phyloP scores from a whole-genome alignment of 2,113 vertebrate genomes.

The Hydropotes inermis region DNA sequence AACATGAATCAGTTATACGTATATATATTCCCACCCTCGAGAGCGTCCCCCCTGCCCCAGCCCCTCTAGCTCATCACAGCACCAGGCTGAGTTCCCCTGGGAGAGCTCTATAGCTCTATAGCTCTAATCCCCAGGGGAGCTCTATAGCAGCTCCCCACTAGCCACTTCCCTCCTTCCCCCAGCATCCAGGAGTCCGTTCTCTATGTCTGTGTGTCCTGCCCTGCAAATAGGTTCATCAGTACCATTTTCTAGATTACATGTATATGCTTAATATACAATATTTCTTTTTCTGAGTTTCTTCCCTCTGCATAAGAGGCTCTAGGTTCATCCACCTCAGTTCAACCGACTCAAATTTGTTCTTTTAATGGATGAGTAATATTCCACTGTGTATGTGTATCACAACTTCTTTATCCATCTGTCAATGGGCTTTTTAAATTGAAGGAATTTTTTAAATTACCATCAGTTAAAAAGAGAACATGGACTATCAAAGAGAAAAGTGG shows the following conservation, averaged over 20 bases:
- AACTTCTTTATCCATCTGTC: neutral
- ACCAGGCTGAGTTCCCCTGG: neutral
- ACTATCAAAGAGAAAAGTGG: neutral
- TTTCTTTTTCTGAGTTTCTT: neutral
- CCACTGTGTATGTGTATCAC: neutral
- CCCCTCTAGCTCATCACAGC: neutral
- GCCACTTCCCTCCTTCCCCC: neutral
- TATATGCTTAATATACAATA: neutral
- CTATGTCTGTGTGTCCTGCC: neutral
- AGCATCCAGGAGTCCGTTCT: neutral
- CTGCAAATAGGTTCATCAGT: neutral
- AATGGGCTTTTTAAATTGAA: neutral
- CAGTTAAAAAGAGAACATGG: neutral
- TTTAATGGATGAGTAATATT: neutral
- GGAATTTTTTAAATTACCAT: neutral
- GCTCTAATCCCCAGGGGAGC: neutral
- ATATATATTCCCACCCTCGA: fast-evolving
- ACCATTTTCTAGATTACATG: neutral
- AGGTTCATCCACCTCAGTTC: neutral
- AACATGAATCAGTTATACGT: fast-evolving
- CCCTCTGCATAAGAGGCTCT: neutral
- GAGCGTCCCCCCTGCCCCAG: neutral
- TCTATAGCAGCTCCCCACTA: neutral
- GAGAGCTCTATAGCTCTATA: too few relatives aligned
- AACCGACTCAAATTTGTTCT: neutral